A percentile compares a stretch with the other conserved stretches of the same genome.
Conservation (phyloP, 2,113 vertebrate genomes). For the Glareola pratincola region DNA sequence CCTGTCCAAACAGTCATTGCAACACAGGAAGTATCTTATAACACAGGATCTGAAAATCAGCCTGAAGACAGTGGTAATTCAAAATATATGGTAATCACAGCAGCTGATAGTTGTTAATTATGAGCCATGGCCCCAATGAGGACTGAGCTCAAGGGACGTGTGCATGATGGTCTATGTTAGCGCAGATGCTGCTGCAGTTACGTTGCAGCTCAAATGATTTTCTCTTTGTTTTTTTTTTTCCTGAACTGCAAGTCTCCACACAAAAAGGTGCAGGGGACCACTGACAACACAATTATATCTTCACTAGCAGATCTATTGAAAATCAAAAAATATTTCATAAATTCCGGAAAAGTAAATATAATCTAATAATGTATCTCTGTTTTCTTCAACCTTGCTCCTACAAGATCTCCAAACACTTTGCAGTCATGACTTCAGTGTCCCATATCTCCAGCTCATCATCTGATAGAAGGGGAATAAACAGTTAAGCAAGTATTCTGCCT, state of each 20-base stretch:
- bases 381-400: neutral
- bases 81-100: neutral
- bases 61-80: neutral
- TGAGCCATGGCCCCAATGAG: neutral
- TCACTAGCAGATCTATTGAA: neutral
- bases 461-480: neutral
- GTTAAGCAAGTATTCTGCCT: neutral
- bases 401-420: neutral
- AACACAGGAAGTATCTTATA: neutral
- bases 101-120: neutral
- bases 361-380: neutral
- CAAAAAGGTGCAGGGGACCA: neutral
- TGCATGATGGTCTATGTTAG: neutral
- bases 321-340: neutral
- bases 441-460: neutral
- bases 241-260: neutral
- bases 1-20: neutral
- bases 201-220: neutral
- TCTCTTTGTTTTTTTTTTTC: neutral
- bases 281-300: neutral
- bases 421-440: neutral
- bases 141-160: neutral
- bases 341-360: neutral
- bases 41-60: slow-evolving; percentile 8
- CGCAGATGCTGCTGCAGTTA: neutral